Base-by-base conservation (phyloP, 2,888 invertebrate genomes). In the Tholera decimalis region DNA sequence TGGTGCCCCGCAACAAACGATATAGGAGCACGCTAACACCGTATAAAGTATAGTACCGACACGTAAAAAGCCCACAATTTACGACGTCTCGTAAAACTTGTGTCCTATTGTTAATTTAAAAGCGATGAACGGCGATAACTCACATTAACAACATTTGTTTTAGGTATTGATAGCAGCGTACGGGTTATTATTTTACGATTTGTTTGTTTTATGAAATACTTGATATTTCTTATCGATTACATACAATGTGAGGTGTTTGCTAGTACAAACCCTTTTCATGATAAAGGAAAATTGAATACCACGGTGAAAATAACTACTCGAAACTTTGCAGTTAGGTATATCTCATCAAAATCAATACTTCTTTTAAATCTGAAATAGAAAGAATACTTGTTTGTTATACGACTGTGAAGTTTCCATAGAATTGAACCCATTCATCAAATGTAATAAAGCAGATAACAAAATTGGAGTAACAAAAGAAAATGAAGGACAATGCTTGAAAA, bases 1-100 rank as follows among this genome's bases (percentile, higher is more conserved):
- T 93, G 91, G 91, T 85, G 87, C 89, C 88, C 85, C 92, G 89
- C 83, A 86, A 91, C 92, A 91, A 93, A 94, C 92, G 90, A 91
- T 89, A 91, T 85, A 85, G 87, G 87, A 89, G 89, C 93, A 93
- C 93, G 94, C 84, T 41, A 90, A 89, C 85, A 83, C 80, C 80
- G 72, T 83, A 84, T 77, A 72, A 71, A 71, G 78, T 71, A 77
- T 74, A 50, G 72, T 60, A 72, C 78, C 79, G 79, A 86, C 83
- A 83, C 85, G 85, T 90, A 90, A 90, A 92, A 92, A 86, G 88
- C 83, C 76, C 80, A 87, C 88, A 88, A 93, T 95, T 95, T 95
- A 94, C 90, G 91, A 90, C 82, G 11, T 77, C 79, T 86, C 91
- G 91, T 92, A 91, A 93, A 91, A 83, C 86, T 86, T 86, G 85